phyloP scores from a whole-genome alignment of 1,140 invertebrate genomes.

The Hypothenemus hampei region DNA sequence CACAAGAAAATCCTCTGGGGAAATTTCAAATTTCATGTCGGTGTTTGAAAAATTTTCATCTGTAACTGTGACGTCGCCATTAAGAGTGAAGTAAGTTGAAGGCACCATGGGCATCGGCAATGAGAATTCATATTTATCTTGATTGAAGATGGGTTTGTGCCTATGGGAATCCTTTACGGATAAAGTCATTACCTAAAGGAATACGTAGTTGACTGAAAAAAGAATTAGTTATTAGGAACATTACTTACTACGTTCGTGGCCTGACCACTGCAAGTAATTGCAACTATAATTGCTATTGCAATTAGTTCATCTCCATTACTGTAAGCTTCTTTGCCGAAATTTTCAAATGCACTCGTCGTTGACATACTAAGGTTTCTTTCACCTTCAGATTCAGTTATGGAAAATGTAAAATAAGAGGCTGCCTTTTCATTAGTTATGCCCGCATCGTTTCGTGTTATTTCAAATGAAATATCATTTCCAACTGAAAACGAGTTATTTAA shows the following conservation, averaged over 20 bases:
- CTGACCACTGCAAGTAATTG: background rate
- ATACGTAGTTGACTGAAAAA: background rate
- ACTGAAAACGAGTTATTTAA: background rate
- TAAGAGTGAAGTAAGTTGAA: conserved; percentile 22
- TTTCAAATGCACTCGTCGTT: background rate
- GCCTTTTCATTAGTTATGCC: background rate
- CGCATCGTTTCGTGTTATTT: background rate
- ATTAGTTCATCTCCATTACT: background rate
- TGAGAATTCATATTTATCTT: conserved; percentile 20
- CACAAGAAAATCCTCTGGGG: conserved; percentile 20
- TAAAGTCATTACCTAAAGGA: background rate
- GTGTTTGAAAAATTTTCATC: conserved; percentile 36
- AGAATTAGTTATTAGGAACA: background rate
- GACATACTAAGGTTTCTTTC: background rate
- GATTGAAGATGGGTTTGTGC: conserved; percentile 10
- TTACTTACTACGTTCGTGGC: background rate
- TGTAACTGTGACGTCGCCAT: conserved; percentile 17
- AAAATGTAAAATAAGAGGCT: background rate
- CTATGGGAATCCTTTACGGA: conserved; percentile 10
- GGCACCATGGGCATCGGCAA: conserved; percentile 34
- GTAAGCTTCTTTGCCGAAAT: background rate
- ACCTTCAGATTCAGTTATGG: too few species aligned
- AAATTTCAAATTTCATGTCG: conserved; percentile 27
- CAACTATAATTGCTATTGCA: background rate
- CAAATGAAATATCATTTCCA: background rate